Percentiles rank a stretch among this genome's conserved stretches.
phyloP scores from a whole-genome alignment of 2,888 invertebrate species.

The Amphimallon solstitiale region DNA sequence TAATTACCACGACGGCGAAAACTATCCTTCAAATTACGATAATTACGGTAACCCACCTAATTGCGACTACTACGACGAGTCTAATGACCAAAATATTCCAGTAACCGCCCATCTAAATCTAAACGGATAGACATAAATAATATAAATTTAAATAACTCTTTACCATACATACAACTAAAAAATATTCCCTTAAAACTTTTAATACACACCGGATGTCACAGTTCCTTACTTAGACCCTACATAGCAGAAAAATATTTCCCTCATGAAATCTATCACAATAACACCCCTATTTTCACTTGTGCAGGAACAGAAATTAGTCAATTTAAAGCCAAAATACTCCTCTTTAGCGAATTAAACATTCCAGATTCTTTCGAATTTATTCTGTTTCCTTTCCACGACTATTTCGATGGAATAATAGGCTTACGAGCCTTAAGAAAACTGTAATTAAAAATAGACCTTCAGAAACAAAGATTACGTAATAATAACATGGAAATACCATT shows the following conservation, averaged over 20 bases:
- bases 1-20: background rate
- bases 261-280: background rate
- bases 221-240: background rate
- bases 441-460: slow-evolving; percentile 11
- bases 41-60: no score
- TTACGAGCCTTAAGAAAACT: slow-evolving; percentile 17
- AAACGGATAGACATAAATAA: background rate
- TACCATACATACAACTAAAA: background rate
- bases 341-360: no score
- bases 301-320: no score
- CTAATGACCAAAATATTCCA: slow-evolving; percentile 1
- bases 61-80: background rate
- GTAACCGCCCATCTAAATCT: background rate
- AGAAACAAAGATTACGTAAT: slow-evolving; percentile 29
- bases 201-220: no score
- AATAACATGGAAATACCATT: slow-evolving; percentile 6
- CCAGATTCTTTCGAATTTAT: no score
- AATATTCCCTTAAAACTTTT: background rate
- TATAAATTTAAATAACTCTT: background rate
- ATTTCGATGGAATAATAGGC: no score
- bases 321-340: no score
- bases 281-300: background rate
- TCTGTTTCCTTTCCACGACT: no score
- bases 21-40: no score
- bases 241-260: background rate